phyloP scores from a whole-genome alignment of 2,797 vertebrate species.

The Jordanella pulchra region DNA sequence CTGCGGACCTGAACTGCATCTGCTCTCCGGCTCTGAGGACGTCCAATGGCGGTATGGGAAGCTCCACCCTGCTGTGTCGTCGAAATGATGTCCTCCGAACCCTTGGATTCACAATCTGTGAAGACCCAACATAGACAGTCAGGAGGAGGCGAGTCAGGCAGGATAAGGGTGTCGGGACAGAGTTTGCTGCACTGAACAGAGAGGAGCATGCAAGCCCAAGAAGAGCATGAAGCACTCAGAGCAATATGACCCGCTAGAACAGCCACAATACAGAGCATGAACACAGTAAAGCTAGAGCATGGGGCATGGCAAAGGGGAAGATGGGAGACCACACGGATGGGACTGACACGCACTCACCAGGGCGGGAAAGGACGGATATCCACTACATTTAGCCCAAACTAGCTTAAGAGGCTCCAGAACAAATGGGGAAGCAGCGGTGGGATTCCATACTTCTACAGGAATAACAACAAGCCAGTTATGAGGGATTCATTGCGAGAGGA shows the following conservation, averaged over 20 bases:
- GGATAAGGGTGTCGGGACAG: no score
- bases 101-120: slow-evolving; percentile 92
- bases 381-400: slow-evolving; percentile 96
- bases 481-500: slow-evolving; percentile 63
- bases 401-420: slow-evolving; percentile 93
- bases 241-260: slow-evolving; percentile 38
- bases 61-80: slow-evolving; percentile 87
- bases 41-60: slow-evolving; percentile 88
- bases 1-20: slow-evolving; percentile 96
- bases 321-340: slow-evolving; percentile 55
- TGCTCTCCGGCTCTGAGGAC: slow-evolving; percentile 92
- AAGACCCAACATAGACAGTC: neutral
- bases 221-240: slow-evolving; percentile 27
- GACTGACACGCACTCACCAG: slow-evolving; percentile 85
- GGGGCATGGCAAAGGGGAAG: slow-evolving; percentile 61
- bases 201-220: slow-evolving; percentile 53
- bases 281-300: slow-evolving; percentile 70
- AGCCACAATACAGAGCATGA: slow-evolving; percentile 33
- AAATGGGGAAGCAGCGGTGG: slow-evolving; percentile 85
- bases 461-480: slow-evolving; percentile 78
- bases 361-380: slow-evolving; percentile 92
- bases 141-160: neutral
- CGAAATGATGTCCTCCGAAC: slow-evolving; percentile 83
- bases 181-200: no score
- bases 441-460: slow-evolving; percentile 92